A percentile compares a stretch with the other conserved stretches of the same genome.
Evolutionary conservation across 1,140 invertebrate genomes (phyloP).

Genomic region (Frieseomelitta varia): DNA sequence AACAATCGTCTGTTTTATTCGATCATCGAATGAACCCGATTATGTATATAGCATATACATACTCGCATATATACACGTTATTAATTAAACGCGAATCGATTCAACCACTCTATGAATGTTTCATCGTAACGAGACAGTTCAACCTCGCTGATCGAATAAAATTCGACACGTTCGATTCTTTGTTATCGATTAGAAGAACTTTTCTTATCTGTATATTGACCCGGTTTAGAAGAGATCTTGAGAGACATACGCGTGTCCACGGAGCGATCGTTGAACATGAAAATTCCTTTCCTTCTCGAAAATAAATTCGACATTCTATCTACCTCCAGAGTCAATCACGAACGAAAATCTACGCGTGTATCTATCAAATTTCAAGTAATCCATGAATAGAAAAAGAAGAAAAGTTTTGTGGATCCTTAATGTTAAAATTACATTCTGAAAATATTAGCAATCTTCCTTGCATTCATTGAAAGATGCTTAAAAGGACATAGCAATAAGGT

Average conservation of each 20-base stretch:
- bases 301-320: too few relatives aligned
- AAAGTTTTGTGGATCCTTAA: too few relatives aligned
- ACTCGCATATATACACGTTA: not conserved
- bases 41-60: not conserved
- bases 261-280: not conserved
- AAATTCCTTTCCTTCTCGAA: not conserved
- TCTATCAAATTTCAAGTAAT: too few relatives aligned
- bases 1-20: slow-evolving; percentile 8
- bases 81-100: not conserved
- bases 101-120: not conserved
- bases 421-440: too few relatives aligned
- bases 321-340: too few relatives aligned
- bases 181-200: slow-evolving; percentile 11
- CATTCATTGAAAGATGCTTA: too few relatives aligned
- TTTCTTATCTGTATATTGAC: slow-evolving; percentile 19
- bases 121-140: not conserved
- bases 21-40: slow-evolving; percentile 1
- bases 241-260: slow-evolving; percentile 10
- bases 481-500: too few relatives aligned
- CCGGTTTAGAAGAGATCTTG: slow-evolving; percentile 5
- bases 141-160: slow-evolving; percentile 3
- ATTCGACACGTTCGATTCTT: slow-evolving; percentile 18
- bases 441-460: too few relatives aligned
- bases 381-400: too few relatives aligned
- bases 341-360: too few relatives aligned